Conservation (phyloP, 2,113 vertebrate species). For the Piprites chloris region DNA sequence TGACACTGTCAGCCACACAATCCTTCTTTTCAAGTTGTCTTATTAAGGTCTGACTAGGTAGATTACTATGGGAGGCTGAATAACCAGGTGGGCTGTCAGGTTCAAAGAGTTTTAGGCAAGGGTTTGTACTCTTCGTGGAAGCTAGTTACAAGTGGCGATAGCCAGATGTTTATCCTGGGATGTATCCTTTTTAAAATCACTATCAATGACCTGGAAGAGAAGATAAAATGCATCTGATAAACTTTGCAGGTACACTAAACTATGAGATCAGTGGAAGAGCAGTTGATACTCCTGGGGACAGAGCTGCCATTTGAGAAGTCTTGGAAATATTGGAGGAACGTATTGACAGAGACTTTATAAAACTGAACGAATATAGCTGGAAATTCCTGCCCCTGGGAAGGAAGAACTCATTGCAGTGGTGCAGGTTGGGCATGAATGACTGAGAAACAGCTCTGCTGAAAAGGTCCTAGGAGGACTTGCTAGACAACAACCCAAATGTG, state of each 20-base stretch:
- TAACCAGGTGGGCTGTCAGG: background rate
- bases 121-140: background rate
- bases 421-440: background rate
- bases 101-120: background rate
- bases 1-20: background rate
- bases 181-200: background rate
- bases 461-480: background rate
- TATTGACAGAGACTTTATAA: rapidly evolving
- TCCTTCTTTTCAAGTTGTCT: background rate
- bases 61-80: background rate
- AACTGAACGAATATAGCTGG: background rate
- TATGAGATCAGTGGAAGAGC: background rate
- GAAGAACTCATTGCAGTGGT: background rate
- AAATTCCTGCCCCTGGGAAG: background rate
- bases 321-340: background rate
- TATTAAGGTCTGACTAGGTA: background rate
- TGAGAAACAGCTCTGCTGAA: background rate
- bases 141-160: background rate
- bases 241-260: background rate
- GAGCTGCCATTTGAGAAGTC: background rate
- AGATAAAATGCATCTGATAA: background rate
- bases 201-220: background rate
- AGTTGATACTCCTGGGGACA: too few species aligned
- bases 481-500: background rate
- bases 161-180: background rate